A percentile compares a stretch with the other conserved stretches of the same genome.
Evolutionary conservation across 2,888 invertebrate species (phyloP).

Genomic region (Xestia rhomboidea): DNA sequence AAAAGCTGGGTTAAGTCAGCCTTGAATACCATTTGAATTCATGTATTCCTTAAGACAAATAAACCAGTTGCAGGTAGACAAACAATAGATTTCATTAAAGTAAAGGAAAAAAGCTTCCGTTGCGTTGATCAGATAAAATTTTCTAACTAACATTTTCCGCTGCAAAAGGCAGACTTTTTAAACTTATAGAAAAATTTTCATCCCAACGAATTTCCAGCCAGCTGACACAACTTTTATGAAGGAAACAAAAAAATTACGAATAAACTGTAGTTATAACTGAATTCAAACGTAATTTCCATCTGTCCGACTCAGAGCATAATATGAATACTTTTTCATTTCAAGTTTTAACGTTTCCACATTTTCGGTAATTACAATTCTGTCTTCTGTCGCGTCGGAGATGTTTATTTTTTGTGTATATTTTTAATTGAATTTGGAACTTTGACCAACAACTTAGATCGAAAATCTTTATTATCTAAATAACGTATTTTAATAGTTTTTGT

Average conservation of each 20-base stretch:
- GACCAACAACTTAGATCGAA: neutral
- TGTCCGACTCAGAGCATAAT: slow-evolving; percentile 61
- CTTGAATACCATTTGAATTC: slow-evolving; percentile 33
- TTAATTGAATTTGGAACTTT: slow-evolving; percentile 20
- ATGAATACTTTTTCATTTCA: slow-evolving; percentile 66
- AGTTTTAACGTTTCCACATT: slow-evolving; percentile 54
- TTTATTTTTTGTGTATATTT: slow-evolving; percentile 38
- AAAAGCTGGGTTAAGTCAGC: slow-evolving; percentile 21
- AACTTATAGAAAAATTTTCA: slow-evolving; percentile 54
- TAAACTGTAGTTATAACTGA: slow-evolving; percentile 69
- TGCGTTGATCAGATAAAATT: slow-evolving; percentile 45
- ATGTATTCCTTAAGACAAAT: slow-evolving; percentile 15
- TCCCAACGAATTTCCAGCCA: slow-evolving; percentile 52
- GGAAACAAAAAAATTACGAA: slow-evolving; percentile 62
- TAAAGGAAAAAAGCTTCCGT: slow-evolving; percentile 3
- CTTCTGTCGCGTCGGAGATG: slow-evolving; percentile 23
- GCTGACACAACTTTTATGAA: slow-evolving; percentile 66
- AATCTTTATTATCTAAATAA: neutral
- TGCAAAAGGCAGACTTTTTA: slow-evolving; percentile 44
- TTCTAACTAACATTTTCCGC: slow-evolving; percentile 42
- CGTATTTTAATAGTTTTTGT: neutral
- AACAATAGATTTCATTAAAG: slow-evolving; percentile 16
- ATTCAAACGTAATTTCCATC: slow-evolving; percentile 69
- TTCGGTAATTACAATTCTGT: slow-evolving; percentile 62
- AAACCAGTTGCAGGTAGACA: neutral